Base-by-base conservation (phyloP, 2,888 invertebrate species). In the Archips xylosteana region DNA sequence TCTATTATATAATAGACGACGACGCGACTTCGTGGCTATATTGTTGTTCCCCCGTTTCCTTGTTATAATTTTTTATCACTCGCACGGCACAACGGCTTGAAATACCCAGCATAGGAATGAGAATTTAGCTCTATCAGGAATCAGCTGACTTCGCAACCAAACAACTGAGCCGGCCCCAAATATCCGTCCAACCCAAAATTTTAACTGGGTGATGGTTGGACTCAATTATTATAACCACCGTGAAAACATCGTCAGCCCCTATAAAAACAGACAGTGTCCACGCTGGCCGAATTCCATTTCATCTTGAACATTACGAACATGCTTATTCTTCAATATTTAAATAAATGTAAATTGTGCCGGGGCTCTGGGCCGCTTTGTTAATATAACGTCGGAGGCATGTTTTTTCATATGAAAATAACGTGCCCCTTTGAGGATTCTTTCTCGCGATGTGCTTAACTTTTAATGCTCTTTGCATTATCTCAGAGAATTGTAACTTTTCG, bases 321-420 rank as follows among this genome's bases (percentile, higher is more conserved):
- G 78, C 80, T 81, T 83, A 82, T 84, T 84, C 80, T 85, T 84
- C 80, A 89, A 86, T 87, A 89, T 89, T 89, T 85, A 88, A 87
- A 85, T 81, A 84, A 87, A 87, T 88, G 86, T 84, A 89, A 88
- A 89, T 90, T 89, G 88, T 85, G 80, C 82, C 77, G 88, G 89
- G 89, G 78, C 86, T 82, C 75, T 80, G 88, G 83, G 87, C 78
- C 82, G 79, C 68, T 67, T 75, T 70, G 66, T 71, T 70, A 66
- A 70, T 74, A 70, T 51, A 74, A 70, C 34, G 70, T 65, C 65
- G 60, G 77, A 78, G 76, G 75, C 81, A 75, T 71, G 72, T 84
- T 84, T 86, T 87, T 87, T 82, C 79, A 80, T 83, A 85, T 78
- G 81, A 83, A 85, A 85, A 85, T 84, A 85, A 82, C 81, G 76